A percentile compares a stretch with the other conserved stretches of the same genome.
Conservation (phyloP, 1,140 invertebrate species). For the Notospermus geniculatus region DNA sequence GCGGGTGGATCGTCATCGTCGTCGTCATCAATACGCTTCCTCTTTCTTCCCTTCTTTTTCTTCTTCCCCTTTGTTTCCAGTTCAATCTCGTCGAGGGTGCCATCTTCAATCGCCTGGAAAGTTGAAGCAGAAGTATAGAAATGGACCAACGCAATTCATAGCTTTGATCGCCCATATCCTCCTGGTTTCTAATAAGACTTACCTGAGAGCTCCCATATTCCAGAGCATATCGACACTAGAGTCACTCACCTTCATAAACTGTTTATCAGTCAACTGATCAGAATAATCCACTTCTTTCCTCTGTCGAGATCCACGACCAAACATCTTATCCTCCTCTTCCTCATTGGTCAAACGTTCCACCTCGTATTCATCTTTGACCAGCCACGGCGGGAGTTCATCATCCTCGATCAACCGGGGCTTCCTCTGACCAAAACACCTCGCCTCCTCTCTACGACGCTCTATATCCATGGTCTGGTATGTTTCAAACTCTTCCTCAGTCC, state of each 20-base stretch:
- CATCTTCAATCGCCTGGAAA: constrained; percentile 65
- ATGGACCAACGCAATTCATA: too few relatives aligned
- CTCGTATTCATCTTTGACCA: constrained; percentile 91
- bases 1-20: constrained; percentile 56
- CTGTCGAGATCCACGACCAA: constrained; percentile 85
- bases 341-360: constrained; percentile 68
- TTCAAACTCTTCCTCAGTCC: constrained; percentile 92
- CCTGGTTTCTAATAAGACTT: too few relatives aligned
- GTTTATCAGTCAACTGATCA: constrained; percentile 92
- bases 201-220: too few relatives aligned
- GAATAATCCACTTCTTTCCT: constrained; percentile 98
- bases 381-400: constrained; percentile 89
- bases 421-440: constrained; percentile 65
- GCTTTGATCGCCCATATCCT: too few relatives aligned
- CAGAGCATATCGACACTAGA: too few relatives aligned
- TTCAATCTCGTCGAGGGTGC: constrained; percentile 65
- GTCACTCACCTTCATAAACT: constrained; percentile 89
- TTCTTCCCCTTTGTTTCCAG: constrained; percentile 63
- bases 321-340: constrained; percentile 71
- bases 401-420: constrained; percentile 90
- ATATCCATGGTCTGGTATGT: constrained; percentile 89
- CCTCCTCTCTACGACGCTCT: constrained; percentile 83
- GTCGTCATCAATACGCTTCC: constrained; percentile 46
- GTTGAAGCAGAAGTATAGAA: too few relatives aligned
- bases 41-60: constrained; percentile 36